Evolutionary conservation across 2,888 invertebrate genomes (phyloP).

Genomic region (Cacoxenus indagator): DNA sequence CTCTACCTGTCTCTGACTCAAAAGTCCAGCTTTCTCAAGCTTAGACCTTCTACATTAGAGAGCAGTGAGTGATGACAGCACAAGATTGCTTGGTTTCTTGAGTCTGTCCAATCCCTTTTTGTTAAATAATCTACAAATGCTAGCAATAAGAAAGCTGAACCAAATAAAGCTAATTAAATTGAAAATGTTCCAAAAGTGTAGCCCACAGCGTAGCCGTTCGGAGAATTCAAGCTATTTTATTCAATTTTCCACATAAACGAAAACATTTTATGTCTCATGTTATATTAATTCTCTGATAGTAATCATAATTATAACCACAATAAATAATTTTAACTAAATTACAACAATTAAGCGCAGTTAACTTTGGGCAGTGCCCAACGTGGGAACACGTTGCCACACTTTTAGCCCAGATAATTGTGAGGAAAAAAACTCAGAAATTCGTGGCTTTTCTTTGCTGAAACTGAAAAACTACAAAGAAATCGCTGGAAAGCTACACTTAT

Average conservation of each 20-base stretch:
- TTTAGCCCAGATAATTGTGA: background rate
- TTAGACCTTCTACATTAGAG: too few species aligned
- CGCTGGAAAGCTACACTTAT: background rate
- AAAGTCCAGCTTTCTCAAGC: too few species aligned
- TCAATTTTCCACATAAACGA: constrained; percentile 19
- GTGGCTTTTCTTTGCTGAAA: background rate
- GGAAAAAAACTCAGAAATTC: background rate
- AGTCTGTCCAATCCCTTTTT: too few species aligned
- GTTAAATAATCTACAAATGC: too few species aligned
- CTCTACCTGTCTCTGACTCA: too few species aligned
- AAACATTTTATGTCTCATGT: constrained; percentile 38
- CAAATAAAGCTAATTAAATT: too few species aligned
- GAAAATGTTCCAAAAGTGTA: too few species aligned
- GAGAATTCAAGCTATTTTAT: background rate
- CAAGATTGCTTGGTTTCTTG: too few species aligned
- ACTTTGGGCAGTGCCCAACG: background rate
- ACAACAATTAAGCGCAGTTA: constrained; percentile 51
- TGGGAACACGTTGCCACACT: background rate
- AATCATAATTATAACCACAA: constrained; percentile 57
- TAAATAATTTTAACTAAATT: constrained; percentile 58
- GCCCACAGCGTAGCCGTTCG: background rate
- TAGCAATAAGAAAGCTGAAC: too few species aligned
- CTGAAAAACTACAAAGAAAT: background rate
- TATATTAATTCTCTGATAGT: constrained; percentile 50
- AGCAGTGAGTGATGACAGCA: too few species aligned